Percentiles rank a stretch among this genome's conserved stretches.
phyloP scores from a whole-genome alignment of 1,140 invertebrate species.

The Drosophila lacteicornis region DNA sequence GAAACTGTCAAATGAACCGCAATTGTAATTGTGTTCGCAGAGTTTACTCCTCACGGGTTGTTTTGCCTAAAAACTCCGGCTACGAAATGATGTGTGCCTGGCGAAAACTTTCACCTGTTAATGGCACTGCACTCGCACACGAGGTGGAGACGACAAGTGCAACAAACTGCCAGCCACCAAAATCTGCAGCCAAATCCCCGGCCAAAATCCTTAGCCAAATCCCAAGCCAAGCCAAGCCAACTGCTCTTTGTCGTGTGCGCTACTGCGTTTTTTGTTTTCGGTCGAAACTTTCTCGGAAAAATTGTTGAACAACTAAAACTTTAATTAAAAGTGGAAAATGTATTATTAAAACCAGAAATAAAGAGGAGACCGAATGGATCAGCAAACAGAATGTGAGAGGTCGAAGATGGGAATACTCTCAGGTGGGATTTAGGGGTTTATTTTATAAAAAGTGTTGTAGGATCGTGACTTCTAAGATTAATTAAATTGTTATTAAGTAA shows the following conservation, averaged over 20 bases:
- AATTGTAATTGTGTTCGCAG: slow-evolving; percentile 73
- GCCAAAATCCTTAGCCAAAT: slow-evolving; percentile 29
- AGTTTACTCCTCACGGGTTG: slow-evolving; percentile 36
- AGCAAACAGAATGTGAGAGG: not conserved
- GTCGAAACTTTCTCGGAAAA: slow-evolving; percentile 61
- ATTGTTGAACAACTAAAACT: slow-evolving; percentile 74
- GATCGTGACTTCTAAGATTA: not conserved
- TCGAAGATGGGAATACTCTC: slow-evolving; percentile 11
- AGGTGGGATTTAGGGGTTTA: not conserved
- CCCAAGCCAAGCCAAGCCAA: slow-evolving; percentile 32
- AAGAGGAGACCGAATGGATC: slow-evolving; percentile 28
- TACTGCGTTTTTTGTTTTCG: slow-evolving; percentile 43
- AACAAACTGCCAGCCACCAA: slow-evolving; percentile 26
- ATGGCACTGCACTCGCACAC: slow-evolving; percentile 58
- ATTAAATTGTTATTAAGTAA: not conserved
- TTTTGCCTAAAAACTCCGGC: slow-evolving; percentile 52
- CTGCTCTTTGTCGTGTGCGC: slow-evolving; percentile 15
- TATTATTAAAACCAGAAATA: slow-evolving; percentile 73
- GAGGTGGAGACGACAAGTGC: slow-evolving; percentile 24
- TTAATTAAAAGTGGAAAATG: slow-evolving; percentile 80
- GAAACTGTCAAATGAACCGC: slow-evolving; percentile 80
- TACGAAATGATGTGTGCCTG: slow-evolving; percentile 61
- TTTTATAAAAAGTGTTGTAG: not conserved
- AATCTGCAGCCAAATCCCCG: slow-evolving; percentile 13
- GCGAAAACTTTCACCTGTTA: slow-evolving; percentile 77